These are phyloP conservation scores for Fopius arisanus DNA, from an alignment of 1,140 invertebrate species.

Conservation along the genomic window DNA sequence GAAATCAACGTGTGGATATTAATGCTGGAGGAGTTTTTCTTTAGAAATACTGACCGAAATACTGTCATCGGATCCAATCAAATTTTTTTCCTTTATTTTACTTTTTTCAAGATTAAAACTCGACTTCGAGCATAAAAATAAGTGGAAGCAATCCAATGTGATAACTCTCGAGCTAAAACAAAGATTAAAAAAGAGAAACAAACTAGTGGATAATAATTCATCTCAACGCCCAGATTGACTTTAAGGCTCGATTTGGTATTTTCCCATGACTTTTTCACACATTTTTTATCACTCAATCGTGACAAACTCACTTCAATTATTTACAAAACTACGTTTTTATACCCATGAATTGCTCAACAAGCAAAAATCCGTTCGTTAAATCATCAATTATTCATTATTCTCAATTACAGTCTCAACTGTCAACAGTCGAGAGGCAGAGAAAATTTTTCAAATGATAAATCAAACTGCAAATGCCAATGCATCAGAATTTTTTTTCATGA, in stretches of 20 bases:
- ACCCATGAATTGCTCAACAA: conserved; percentile 39
- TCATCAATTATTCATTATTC: conserved; percentile 16
- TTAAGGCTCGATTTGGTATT: conserved; percentile 50
- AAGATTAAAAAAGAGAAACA: conserved; percentile 5
- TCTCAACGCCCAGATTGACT: conserved; percentile 34
- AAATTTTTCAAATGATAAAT: conserved; percentile 1
- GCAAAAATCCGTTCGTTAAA: conserved; percentile 13
- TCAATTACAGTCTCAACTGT: conserved; percentile 24
- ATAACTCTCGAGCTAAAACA: not conserved
- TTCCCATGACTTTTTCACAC: conserved; percentile 35
- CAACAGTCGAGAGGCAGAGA: conserved; percentile 30
- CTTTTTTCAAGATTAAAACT: too few species aligned
- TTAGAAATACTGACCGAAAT: not conserved
- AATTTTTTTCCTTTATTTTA: not conserved
- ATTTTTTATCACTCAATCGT: conserved; percentile 20
- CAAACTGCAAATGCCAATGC: conserved; percentile 24
- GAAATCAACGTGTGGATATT: not conserved
- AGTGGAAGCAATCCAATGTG: conserved; percentile 17
- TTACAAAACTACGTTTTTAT: conserved; percentile 45
- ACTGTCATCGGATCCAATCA: not conserved
- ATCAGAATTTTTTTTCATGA: not conserved
- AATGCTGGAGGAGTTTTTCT: not conserved
- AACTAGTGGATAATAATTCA: conserved; percentile 1
- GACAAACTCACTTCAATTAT: conserved; percentile 46
- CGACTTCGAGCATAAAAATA: too few species aligned